Percentiles rank a stretch among this genome's conserved stretches.
Evolutionary conservation across 2,113 vertebrate genomes (phyloP).

Genomic region (Aspiorhynchus laticeps): DNA sequence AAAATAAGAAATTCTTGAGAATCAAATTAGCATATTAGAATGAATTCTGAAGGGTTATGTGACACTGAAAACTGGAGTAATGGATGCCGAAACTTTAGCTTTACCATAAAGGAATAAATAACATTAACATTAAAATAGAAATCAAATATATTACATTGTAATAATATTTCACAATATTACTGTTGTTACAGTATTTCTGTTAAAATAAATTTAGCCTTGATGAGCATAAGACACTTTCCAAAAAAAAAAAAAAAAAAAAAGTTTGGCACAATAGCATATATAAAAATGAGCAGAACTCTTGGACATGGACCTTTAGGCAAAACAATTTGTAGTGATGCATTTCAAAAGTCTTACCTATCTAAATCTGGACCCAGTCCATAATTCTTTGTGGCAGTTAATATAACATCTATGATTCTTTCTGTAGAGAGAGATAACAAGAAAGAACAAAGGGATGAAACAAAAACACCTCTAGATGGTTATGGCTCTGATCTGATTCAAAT

Average conservation of each 20-base stretch:
- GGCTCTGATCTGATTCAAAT: not conserved
- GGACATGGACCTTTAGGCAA: too few species aligned
- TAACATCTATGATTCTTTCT: slow-evolving; percentile 94
- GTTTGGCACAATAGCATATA: not conserved
- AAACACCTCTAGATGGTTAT: not conserved
- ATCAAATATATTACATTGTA: not conserved
- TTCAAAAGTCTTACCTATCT: slow-evolving; percentile 80
- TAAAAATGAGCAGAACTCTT: not conserved
- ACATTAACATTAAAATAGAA: not conserved
- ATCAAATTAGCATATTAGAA: not conserved
- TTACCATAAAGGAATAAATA: not conserved
- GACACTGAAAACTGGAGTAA: not conserved
- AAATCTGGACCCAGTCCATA: slow-evolving; percentile 87
- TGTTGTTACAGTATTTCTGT: not conserved
- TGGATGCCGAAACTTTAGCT: not conserved
- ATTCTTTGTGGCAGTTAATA: slow-evolving; percentile 89
- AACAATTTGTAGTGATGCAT: too few species aligned
- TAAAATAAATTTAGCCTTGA: not conserved
- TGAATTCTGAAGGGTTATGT: not conserved
- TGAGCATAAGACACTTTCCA: not conserved
- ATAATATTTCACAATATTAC: not conserved
- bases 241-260: not conserved
- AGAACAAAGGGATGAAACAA: slow-evolving; percentile 20
- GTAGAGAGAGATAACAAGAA: slow-evolving; percentile 51
- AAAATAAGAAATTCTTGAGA: not conserved